Conservation (phyloP, 2,888 invertebrate species). For the Phaedon cochleariae region DNA sequence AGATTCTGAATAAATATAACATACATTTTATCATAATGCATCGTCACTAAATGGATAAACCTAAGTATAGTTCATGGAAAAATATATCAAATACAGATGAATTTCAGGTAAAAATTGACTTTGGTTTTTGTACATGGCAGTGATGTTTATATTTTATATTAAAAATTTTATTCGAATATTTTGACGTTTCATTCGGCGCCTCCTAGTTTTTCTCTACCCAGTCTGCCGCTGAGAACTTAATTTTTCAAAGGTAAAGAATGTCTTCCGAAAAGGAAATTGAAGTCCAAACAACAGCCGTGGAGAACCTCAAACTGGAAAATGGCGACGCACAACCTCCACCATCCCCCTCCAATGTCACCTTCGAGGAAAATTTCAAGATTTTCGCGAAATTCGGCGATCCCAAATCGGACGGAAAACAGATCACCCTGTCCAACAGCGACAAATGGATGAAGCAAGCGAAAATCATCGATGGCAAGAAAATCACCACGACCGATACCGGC, state of each 20-base stretch:
- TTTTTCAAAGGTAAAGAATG: conserved; percentile 24
- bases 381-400: conserved; percentile 91
- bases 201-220: too few relatives aligned
- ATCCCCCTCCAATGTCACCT: conserved; percentile 51
- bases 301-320: conserved; percentile 68
- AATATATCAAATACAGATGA: too few relatives aligned
- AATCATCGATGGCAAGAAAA: conserved; percentile 82
- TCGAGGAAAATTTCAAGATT: conserved; percentile 78
- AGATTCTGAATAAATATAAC: too few relatives aligned
- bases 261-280: conserved; percentile 37
- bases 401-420: conserved; percentile 86
- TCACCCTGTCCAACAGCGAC: conserved; percentile 89
- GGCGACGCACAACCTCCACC: conserved; percentile 53
- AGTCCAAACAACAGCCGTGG: conserved; percentile 59
- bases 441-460: conserved; percentile 95
- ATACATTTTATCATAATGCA: too few relatives aligned
- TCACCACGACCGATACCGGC: conserved; percentile 89
- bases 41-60: too few relatives aligned
- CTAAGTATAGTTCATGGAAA: too few relatives aligned
- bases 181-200: too few relatives aligned
- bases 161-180: too few relatives aligned
- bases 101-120: too few relatives aligned
- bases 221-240: too few relatives aligned
- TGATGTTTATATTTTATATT: too few relatives aligned
- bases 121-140: too few relatives aligned